Base-by-base conservation (phyloP, 2,888 invertebrate species). In the Calliphora vomitoria region DNA sequence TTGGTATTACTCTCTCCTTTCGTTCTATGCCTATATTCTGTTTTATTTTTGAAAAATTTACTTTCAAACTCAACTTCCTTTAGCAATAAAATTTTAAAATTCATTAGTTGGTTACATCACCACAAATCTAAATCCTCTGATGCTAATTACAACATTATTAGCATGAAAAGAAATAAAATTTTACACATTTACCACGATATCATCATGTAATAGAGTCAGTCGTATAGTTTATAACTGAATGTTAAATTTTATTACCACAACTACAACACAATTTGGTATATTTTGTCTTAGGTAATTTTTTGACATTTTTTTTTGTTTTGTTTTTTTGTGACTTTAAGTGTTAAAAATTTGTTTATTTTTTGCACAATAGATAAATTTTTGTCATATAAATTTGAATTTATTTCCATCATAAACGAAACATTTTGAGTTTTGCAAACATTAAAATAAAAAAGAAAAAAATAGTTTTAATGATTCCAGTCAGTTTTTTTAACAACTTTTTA, bases 391-490 rank as follows among this genome's bases (percentile, higher is more conserved):
- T 69, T 69, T 18, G 13, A 69, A 68, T 76, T 66, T 71, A 44
- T 35, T 62, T 47, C 35, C 15, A 72, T 41, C 62, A 64, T 15
- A 41, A 76, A 64, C 38, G 13, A 55, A 68, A 64, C 4, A 50
- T 50, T 50, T 50, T n/a, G 13, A 50, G n/a, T 50, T 50, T 50
- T n/a, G 50, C 50, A 50, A 50, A 50, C 13, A 50, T 35, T n/a
- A n/a, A n/a, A n/a, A n/a, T n/a, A n/a, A n/a, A n/a, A n/a, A n/a
- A n/a, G n/a, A n/a, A n/a, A n/a, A n/a, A n/a, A n/a, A n/a, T n/a
- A n/a, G 8, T 55, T 55, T 55, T 55, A 71, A 66, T 60, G 75
- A 82, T 82, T 82, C 66, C 82, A 82, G 68, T 68, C 82, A 75
- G 80, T 69, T 74, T 44, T 82, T 66, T 72, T 50, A 50, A 78